A percentile compares a stretch with the other conserved stretches of the same genome.
Conservation (phyloP, 2,113 vertebrate species). For the Xiphophorus hellerii region DNA sequence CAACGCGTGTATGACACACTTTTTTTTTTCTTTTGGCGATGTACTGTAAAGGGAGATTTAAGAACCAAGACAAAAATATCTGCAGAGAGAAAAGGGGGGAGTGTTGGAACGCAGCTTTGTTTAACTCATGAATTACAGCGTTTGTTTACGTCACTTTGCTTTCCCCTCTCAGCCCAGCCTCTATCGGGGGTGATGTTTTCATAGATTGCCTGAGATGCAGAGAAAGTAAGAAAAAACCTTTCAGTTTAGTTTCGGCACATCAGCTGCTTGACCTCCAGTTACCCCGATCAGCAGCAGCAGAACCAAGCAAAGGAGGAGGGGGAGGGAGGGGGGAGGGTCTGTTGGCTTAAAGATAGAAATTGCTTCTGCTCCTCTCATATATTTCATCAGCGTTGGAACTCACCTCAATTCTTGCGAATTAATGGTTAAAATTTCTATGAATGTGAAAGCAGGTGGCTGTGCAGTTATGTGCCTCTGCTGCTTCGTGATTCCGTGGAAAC, state of each 20-base stretch:
- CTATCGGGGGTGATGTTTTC: constrained; percentile 40
- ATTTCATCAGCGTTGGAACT: constrained; percentile 78
- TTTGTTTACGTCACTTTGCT: constrained; percentile 8
- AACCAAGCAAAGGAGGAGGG: constrained; percentile 55
- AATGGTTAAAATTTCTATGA: constrained; percentile 81
- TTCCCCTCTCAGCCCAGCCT: neutral
- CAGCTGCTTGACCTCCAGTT: constrained; percentile 7
- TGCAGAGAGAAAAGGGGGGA: neutral
- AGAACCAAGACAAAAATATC: constrained; percentile 31
- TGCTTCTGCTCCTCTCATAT: constrained; percentile 71
- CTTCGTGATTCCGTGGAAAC: constrained; percentile 63
- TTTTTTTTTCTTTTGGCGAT: constrained; percentile 3
- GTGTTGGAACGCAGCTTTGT: constrained; percentile 16
- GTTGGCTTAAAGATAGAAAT: constrained; percentile 79
- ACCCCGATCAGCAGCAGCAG: constrained; percentile 28
- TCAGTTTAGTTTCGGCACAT: constrained; percentile 13
- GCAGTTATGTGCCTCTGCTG: constrained; percentile 44
- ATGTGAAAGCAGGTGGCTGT: constrained; percentile 79
- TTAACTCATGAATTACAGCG: constrained; percentile 17
- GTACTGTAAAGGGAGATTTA: constrained; percentile 45
- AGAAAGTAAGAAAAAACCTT: neutral
- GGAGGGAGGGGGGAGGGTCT: constrained; percentile 70
- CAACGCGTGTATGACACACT: constrained; percentile 53
- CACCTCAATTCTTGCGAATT: constrained; percentile 74
- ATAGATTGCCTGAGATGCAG: constrained; percentile 57